A percentile compares a stretch with the other conserved stretches of the same genome.
Conservation (phyloP, 2,888 invertebrate species). For the Heteromurus nitidus region DNA sequence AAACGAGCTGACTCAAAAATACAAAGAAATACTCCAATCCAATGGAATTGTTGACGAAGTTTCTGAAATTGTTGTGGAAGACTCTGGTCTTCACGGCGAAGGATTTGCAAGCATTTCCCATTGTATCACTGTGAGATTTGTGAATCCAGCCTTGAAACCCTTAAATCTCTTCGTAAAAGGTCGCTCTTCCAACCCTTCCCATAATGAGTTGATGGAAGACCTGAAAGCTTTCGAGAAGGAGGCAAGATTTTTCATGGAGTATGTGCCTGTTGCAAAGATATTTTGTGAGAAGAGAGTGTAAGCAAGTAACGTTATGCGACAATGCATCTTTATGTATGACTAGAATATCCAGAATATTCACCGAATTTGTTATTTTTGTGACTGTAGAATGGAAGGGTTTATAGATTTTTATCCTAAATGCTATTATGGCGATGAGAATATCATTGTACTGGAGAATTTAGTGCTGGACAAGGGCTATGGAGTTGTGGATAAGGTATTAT, state of each 20-base stretch:
- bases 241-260: conserved; percentile 22
- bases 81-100: conserved; percentile 43
- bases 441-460: conserved; percentile 51
- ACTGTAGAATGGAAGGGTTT: neutral
- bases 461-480: conserved; percentile 15
- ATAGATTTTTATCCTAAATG: conserved; percentile 59
- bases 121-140: conserved; percentile 38
- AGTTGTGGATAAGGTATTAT: neutral
- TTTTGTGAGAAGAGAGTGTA: conserved; percentile 53
- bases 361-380: neutral
- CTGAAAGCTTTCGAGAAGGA: conserved; percentile 55
- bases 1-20: neutral
- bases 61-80: conserved; percentile 27
- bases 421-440: conserved; percentile 49
- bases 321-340: neutral
- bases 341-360: neutral
- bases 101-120: conserved; percentile 20
- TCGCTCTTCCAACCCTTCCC: neutral
- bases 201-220: conserved; percentile 25
- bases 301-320: no score
- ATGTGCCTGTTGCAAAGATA: conserved; percentile 38
- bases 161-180: conserved; percentile 53
- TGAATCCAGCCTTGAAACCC: conserved; percentile 1
- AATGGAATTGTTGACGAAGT: conserved; percentile 44
- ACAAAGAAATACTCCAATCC: neutral